phyloP scores from a whole-genome alignment of 1,140 invertebrate species.

The Pseudomyrmex cubaensis region DNA sequence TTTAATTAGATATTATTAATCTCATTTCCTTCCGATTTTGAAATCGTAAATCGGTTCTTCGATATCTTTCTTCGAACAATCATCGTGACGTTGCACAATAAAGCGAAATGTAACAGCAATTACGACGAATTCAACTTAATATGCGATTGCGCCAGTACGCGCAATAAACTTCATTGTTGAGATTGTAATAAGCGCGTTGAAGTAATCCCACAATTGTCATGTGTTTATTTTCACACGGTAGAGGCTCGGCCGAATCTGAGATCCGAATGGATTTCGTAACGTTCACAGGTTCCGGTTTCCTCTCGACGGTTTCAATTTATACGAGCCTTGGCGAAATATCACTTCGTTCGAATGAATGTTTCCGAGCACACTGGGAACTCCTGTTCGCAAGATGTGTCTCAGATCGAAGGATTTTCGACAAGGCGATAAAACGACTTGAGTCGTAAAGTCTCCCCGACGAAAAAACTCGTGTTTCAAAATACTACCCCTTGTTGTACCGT shows the following conservation, averaged over 20 bases:
- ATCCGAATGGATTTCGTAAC: slow-evolving; percentile 20
- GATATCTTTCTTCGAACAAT: background rate
- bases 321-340: background rate
- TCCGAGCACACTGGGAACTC: slow-evolving; percentile 14
- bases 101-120: slow-evolving; percentile 39
- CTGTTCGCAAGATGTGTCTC: background rate
- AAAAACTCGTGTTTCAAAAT: too few relatives aligned
- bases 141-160: background rate
- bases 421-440: slow-evolving; percentile 46
- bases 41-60: background rate
- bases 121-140: slow-evolving; percentile 15
- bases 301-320: slow-evolving; percentile 40
- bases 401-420: slow-evolving; percentile 11
- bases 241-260: slow-evolving; percentile 58
- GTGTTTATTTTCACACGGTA: slow-evolving; percentile 31
- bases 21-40: background rate
- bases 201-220: slow-evolving; percentile 61
- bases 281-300: slow-evolving; percentile 16
- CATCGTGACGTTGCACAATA: slow-evolving; percentile 22
- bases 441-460: slow-evolving; percentile 9
- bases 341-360: slow-evolving; percentile 30
- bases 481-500: too few relatives aligned
- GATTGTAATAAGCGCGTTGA: slow-evolving; percentile 29
- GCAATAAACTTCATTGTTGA: slow-evolving; percentile 43
- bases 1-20: background rate